Percentiles rank a stretch among this genome's conserved stretches.
phyloP scores from a whole-genome alignment of 2,888 invertebrate species.

The Mythimna albipuncta region DNA sequence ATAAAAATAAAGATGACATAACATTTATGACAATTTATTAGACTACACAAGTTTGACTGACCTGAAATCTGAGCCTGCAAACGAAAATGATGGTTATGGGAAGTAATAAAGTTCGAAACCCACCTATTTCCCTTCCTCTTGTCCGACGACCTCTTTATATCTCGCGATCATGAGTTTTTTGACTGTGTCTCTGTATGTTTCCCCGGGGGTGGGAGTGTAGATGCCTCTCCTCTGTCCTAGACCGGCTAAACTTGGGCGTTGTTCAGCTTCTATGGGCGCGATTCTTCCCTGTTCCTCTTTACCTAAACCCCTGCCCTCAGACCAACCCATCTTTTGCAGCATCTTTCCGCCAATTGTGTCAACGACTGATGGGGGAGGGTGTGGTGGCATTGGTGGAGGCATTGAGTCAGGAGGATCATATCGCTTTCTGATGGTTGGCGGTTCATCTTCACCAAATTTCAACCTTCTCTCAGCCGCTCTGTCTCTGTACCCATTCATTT shows the following conservation, averaged over 20 bases:
- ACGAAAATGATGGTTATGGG: constrained; percentile 58
- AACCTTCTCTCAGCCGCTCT: constrained; percentile 98
- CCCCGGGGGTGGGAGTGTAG: constrained; percentile 95
- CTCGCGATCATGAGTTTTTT: constrained; percentile 97
- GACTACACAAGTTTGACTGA: constrained; percentile 68
- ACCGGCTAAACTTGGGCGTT: constrained; percentile 94
- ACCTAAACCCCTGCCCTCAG: constrained; percentile 98
- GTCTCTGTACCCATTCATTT: constrained; percentile 94
- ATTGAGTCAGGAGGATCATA: constrained; percentile 78
- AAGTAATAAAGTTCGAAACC: constrained; percentile 71
- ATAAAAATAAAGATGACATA: constrained; percentile 15
- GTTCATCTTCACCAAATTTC: constrained; percentile 97
- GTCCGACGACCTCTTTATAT: constrained; percentile 95
- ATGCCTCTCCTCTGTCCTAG: constrained; percentile 95
- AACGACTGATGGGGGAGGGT: constrained; percentile 92
- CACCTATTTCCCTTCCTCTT: constrained; percentile 88
- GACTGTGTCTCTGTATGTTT: constrained; percentile 97
- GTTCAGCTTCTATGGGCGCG: constrained; percentile 96
- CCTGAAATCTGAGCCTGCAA: constrained; percentile 79
- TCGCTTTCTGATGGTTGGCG: constrained; percentile 85
- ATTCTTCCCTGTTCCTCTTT: constrained; percentile 98
- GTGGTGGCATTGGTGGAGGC: constrained; percentile 89
- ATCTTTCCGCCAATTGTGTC: constrained; percentile 98
- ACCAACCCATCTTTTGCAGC: constrained; percentile 99
- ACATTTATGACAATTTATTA: constrained; percentile 7